These are phyloP conservation scores for Epizoanthus scotinus DNA, from an alignment of 92 coral and sea anemone genomes.

Conservation along the genomic window DNA sequence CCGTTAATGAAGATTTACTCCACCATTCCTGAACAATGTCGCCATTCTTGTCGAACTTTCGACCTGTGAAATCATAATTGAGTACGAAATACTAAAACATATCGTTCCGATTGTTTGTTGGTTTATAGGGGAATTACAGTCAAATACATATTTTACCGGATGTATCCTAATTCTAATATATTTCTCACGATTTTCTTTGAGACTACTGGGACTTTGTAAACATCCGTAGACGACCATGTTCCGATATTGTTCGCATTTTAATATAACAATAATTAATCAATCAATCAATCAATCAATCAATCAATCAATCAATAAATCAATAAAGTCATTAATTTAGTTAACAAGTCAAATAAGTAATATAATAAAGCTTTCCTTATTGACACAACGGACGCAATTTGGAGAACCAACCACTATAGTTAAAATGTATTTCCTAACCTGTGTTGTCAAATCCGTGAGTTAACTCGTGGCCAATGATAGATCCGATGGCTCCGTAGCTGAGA, in stretches of 20 bases:
- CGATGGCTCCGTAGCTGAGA: slow-evolving; percentile 92
- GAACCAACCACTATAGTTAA: too few species aligned
- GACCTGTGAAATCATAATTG: slow-evolving; percentile 50
- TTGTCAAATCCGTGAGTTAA: slow-evolving; percentile 98
- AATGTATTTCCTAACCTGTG: slow-evolving; percentile 71
- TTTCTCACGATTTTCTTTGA: too few species aligned
- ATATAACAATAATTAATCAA: too few species aligned
- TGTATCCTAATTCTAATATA: too few species aligned
- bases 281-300: too few species aligned
- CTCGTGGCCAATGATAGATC: slow-evolving; percentile 98
- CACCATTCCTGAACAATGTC: slow-evolving; percentile 99
- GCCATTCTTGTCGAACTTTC: slow-evolving; percentile 98
- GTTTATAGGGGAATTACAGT: too few species aligned
- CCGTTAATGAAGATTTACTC: slow-evolving; percentile 73
- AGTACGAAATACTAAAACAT: not conserved
- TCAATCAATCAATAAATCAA: too few species aligned
- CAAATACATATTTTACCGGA: too few species aligned
- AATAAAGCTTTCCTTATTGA: not conserved
- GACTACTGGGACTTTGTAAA: too few species aligned
- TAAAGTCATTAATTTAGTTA: not conserved
- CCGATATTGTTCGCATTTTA: too few species aligned
- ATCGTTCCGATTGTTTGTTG: not conserved
- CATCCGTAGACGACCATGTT: too few species aligned
- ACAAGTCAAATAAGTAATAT: not conserved
- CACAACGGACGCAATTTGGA: too few species aligned